phyloP scores from a whole-genome alignment of 2,113 vertebrate genomes.

The Benitochromis conjunctus region DNA sequence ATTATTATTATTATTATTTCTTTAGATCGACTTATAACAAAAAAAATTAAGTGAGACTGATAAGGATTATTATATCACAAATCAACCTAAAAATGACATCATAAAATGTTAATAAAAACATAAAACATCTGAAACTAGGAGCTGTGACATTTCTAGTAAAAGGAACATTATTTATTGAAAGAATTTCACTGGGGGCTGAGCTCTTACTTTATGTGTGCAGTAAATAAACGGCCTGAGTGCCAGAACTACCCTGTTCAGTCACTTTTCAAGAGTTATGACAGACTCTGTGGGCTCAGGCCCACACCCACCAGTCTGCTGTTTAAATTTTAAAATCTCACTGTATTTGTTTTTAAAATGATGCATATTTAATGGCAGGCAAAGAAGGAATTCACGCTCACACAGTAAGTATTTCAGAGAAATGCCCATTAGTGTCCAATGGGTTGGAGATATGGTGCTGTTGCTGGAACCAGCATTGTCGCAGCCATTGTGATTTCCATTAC shows the following conservation, averaged over 20 bases:
- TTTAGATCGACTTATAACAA: not conserved
- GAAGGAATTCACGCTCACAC: not conserved
- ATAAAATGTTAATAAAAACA: not conserved
- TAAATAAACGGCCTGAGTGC: not conserved
- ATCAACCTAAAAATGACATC: not conserved
- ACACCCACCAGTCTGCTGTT: not conserved
- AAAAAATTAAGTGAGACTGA: not conserved
- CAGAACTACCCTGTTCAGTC: not conserved
- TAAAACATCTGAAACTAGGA: not conserved
- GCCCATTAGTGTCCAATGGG: not conserved
- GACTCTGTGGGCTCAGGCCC: not conserved
- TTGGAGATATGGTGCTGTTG: not conserved
- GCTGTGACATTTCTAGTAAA: not conserved
- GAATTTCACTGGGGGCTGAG: not conserved
- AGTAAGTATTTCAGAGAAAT: not conserved
- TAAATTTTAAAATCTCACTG: slow-evolving; percentile 39
- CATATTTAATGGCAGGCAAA: slow-evolving; percentile 13
- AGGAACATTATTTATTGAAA: not conserved
- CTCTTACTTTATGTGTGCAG: not conserved
- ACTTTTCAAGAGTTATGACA: not conserved
- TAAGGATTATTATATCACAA: not conserved
- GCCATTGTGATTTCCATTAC: not conserved
- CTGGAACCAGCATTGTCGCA: not conserved
- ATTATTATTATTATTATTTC: not conserved
- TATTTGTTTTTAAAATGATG: slow-evolving; percentile 17